Evolutionary conservation across 1,140 invertebrate genomes (phyloP), one percentile per base, ranked within the genome.

Genomic region (Acarapis woodi): DNA sequence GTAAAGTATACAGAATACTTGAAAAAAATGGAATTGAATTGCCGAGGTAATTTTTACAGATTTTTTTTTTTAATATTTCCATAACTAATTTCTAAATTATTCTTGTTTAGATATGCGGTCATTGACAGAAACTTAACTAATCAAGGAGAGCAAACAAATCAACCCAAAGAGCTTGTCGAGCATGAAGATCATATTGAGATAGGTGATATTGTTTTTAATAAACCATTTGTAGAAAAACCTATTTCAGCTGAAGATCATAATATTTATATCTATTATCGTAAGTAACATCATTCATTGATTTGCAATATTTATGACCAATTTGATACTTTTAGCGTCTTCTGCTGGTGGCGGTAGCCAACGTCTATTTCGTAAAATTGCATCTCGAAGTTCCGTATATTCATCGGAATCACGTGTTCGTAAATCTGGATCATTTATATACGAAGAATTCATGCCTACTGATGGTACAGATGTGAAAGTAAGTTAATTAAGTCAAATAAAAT

Each of bases 391-490:
- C 56, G 85, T 96, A 28, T 99, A 99, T 56, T 93, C 83, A 2
- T 76, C 80, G 8, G 83, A 93, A 56, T 93, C 82, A 32, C 66
- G 80, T 46, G 80, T 99, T 12, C 64, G 93, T 21, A 90, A 85
- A 58, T 82, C 78, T 15, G 90, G 93, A 14, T 94, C 85, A 8
- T 99, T 83, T 58, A 96, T 99, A 51, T 99, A 99, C 55, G 93
- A 99, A 68, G 90, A 99, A 59, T 99, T 99, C 56, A 99, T 99
- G 87, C 88, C 90, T 2, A 99, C 93, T 18, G 93, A 99, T 66
- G 93, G 93, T 10, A 82, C 74, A 20, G 75, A 79, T 62, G 73
- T 79, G 4, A 79, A 79, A 59, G 73, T 75, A 3, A 25, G 15
- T 12, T 10, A 37, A 33, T 18, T 38, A 32, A 32, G 2, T 10